phyloP scores from a whole-genome alignment of 2,797 vertebrate genomes.

The Acipenser oxyrinchus region DNA sequence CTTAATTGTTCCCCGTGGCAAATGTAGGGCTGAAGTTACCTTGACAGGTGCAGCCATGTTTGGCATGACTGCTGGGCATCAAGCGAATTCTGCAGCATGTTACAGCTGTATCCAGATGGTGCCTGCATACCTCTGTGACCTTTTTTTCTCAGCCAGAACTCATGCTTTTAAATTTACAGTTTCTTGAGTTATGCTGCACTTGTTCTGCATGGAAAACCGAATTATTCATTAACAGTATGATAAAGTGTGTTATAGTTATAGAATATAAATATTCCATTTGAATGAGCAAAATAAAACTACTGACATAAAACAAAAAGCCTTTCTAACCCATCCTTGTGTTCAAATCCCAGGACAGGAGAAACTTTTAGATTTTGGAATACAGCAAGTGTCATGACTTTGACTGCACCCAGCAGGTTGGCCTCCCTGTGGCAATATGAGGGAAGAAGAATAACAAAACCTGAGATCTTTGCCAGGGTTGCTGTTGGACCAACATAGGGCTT shows the following conservation, averaged over 20 bases:
- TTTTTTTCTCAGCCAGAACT: no score
- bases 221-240: no score
- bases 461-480: not conserved
- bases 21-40: slow-evolving; percentile 1
- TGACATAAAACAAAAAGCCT: slow-evolving; percentile 2
- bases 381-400: not conserved
- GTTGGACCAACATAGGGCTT: not conserved
- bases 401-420: not conserved
- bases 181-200: no score
- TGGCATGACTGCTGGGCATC: slow-evolving; percentile 2
- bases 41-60: not conserved
- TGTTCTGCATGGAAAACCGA: no score
- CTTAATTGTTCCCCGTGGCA: not conserved
- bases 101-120: slow-evolving; percentile 1
- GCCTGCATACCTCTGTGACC: not conserved
- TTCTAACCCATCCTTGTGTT: slow-evolving; percentile 19
- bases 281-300: no score
- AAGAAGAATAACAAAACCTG: not conserved
- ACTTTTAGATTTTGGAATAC: not conserved
- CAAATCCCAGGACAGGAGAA: slow-evolving; percentile 14
- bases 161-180: no score
- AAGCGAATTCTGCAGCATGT: not conserved
- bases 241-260: no score
- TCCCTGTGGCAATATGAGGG: not conserved
- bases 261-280: no score